Evolutionary conservation across 2,797 vertebrate species (phyloP), one percentile per base, ranked within the genome.

Genomic region (Phrynocephalus guinanensis): DNA sequence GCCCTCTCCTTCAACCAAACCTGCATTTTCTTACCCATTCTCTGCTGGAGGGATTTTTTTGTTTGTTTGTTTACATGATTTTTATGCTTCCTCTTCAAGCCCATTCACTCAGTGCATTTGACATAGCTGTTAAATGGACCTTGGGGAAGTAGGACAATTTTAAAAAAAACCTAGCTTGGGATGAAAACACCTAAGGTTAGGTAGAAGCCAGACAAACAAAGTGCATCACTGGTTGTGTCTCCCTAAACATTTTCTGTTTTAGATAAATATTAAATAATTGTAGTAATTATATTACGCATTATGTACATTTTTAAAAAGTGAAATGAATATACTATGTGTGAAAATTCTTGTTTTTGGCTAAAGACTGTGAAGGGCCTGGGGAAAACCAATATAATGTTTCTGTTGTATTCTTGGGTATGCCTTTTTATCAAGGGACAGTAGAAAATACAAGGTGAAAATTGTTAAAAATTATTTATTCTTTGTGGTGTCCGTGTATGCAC

Each of bases 21-120:
- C 78, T 72, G 79, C 89, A 87, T 90, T 77, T 56, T 77, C 72
- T 82, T 87, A 77, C 86, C 78, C 86, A 90, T 87, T 67, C 82
- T 85, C 83, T 85, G 71, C 86, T 78, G 79, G 63, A 82, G 82
- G 86, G 82, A 33, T 77, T 87, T 82, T 16, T 15, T 75, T 77
- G 38, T 44, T 86, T 79, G 38, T 16, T 63, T 71, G 30, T 80
- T 85, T 56, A 76, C 18, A 48, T 79, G 11, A 48, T 80, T 56
- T 80, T 87, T 30, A 75, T 60, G 82, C 85, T 81, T 83, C 70
- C 26, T 70, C 75, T 75, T 89, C 75, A 82, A 79, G 79, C 85
- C 85, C 88, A 80, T 71, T 86, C 82, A 80, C 85, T 67, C 76
- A 73, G 60, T 68, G 16, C 82, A 80, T 87, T 76, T 76, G 81